Evolutionary conservation across 2,797 vertebrate genomes (phyloP), one percentile per base, ranked within the genome.

Genomic region (Pseudochromis fuscus): DNA sequence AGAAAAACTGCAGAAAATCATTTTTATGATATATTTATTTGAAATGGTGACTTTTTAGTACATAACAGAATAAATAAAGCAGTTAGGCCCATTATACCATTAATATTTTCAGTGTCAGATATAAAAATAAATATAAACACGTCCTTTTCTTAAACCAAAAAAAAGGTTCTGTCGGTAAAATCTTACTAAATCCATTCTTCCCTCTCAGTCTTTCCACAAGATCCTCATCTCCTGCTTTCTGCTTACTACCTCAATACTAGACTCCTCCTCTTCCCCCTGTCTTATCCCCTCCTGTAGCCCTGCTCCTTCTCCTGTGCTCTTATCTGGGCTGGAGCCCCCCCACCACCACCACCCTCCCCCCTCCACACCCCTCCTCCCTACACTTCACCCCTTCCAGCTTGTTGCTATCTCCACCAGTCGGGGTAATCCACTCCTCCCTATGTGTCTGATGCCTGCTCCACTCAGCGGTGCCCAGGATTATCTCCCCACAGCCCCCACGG

Each of bases 401-500:
- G 72, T 87, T 84, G 82, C 84, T 90, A 88, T 90, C 91, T 89
- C 80, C 46, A 76, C 75, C 84, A 83, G 90, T 82, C 61, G 69
- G 88, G 85, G 89, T 92, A 91, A 91, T 93, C 91, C 90, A 89
- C 90, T 92, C 87, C 84, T 89, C 85, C 83, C 83, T 50, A 69
- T 89, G 85, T 84, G 80, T 79, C 82, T 87, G 83, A 91, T 88
- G 83, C 86, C 80, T 87, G 85, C 89, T 91, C 72, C 73, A 82
- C 84, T 91, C 88, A 88, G 82, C 70, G 56, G 83, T 84, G 73
- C 67, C 81, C 62, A 12, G 84, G 88, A 90, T 91, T 85, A 92
- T 90, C 87, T 69, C 79, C 62, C 67, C 67, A 79, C 74, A 81
- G 77, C 77, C 77, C 82, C 84, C 81, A 73, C 64, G 28, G 87